Evolutionary conservation across 1,140 invertebrate genomes (phyloP), one percentile per base, ranked within the genome.

Genomic region (Charaxes varanes): DNA sequence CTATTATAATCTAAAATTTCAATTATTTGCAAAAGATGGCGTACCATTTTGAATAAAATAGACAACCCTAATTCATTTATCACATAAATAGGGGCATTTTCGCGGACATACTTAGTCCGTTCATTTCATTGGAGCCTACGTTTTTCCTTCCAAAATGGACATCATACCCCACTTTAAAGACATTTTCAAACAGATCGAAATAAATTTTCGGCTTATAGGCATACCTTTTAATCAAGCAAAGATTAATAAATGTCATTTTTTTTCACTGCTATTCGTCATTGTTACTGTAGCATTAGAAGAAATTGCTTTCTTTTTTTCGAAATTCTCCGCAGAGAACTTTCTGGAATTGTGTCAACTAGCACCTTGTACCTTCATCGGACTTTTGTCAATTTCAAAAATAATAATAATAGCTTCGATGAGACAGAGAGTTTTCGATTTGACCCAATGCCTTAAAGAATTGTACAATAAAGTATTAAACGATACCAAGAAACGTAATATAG

Each of bases 111-210:
- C n/a, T n/a, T n/a, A n/a, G n/a, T n/a, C n/a, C n/a, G n/a, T n/a
- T n/a, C n/a, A n/a, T n/a, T n/a, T n/a, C n/a, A n/a, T n/a, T n/a
- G n/a, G n/a, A n/a, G n/a, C n/a, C n/a, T n/a, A n/a, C n/a, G n/a
- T n/a, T n/a, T n/a, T n/a, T n/a, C n/a, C n/a, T 14, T 15, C 22
- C 6, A 15, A 22, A 42, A 76, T 76, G 68, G 55, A 57, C 28
- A 53, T n/a, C n/a, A n/a, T 62, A 35, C 64, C 61, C 1, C 17
- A 43, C 6, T 77, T 65, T 22, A 55, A 67, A 24, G 62, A 71
- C n/a, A 53, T 71, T 32, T 62, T 71, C 10, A 55, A 43, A 23
- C 60, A 62, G 34, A 66, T 70, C 22, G 66, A 65, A 53, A 46
- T 52, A 2, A 66, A 66, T 45, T 54, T 68, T 6, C 60, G 54